Evolutionary conservation across 2,113 vertebrate species (phyloP).

Genomic region (Eleginops maclovinus): DNA sequence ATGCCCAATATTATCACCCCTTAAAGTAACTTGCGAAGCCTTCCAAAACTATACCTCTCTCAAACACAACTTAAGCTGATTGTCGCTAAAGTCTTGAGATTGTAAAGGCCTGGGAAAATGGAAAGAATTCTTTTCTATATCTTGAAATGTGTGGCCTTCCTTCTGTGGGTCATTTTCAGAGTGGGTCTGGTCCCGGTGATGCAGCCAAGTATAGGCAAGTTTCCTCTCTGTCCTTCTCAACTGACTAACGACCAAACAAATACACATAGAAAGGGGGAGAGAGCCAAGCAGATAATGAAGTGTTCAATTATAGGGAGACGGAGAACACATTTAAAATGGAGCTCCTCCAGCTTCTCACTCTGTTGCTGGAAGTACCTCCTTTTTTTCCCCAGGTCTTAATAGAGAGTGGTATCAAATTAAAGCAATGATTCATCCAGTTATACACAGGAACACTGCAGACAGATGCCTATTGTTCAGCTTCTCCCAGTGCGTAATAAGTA

Average conservation of each 20-base stretch:
- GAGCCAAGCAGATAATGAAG: slow-evolving; percentile 76
- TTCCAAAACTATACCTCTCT: background rate
- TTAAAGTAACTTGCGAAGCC: background rate
- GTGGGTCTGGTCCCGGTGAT: slow-evolving; percentile 47
- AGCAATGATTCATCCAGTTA: slow-evolving; percentile 75
- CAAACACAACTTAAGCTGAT: slow-evolving; percentile 3
- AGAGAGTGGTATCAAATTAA: slow-evolving; percentile 75
- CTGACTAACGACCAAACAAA: slow-evolving; percentile 67
- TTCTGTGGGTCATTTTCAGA: slow-evolving; percentile 51
- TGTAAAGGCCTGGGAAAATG: slow-evolving; percentile 15
- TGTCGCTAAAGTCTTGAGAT: slow-evolving; percentile 19
- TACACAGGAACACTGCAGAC: slow-evolving; percentile 47
- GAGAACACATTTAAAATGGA: slow-evolving; percentile 60
- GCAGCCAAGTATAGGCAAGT: slow-evolving; percentile 51
- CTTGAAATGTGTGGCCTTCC: slow-evolving; percentile 47
- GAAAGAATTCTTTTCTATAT: background rate
- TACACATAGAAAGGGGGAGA: slow-evolving; percentile 37
- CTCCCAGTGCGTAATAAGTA: slow-evolving; percentile 25
- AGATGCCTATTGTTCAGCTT: slow-evolving; percentile 54
- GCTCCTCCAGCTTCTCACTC: slow-evolving; percentile 56
- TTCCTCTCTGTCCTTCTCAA: slow-evolving; percentile 43
- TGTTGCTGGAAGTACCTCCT: slow-evolving; percentile 54
- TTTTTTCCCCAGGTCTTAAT: slow-evolving; percentile 52
- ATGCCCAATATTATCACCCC: background rate
- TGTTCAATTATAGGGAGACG: slow-evolving; percentile 79